Percentiles rank a stretch among this genome's conserved stretches.
Evolutionary conservation across 1,140 invertebrate genomes (phyloP).

Genomic region (Carcinoscorpius rotundicauda): DNA sequence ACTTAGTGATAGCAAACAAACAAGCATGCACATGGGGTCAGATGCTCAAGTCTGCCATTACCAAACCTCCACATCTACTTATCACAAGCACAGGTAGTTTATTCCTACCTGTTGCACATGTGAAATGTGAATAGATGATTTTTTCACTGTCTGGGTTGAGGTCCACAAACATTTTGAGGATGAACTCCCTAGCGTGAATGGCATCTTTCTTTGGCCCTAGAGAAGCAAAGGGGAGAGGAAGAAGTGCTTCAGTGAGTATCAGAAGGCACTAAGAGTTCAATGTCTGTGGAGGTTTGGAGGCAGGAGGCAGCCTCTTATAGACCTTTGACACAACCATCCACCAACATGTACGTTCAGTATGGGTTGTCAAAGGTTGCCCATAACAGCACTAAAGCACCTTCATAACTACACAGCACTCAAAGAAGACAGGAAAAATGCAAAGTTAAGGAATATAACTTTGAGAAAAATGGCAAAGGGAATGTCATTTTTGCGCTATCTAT

Average conservation of each 20-base stretch:
- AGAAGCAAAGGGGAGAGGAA: conserved; percentile 15
- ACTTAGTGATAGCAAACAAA: no score
- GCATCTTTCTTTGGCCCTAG: conserved; percentile 96
- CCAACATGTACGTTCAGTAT: not conserved
- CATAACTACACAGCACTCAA: not conserved
- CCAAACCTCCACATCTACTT: no score
- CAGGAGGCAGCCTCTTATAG: not conserved
- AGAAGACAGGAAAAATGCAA: not conserved
- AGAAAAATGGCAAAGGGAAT: not conserved
- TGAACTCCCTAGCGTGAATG: conserved; percentile 96
- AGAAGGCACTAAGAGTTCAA: not conserved
- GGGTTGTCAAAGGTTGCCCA: not conserved
- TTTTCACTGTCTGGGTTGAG: conserved; percentile 99
- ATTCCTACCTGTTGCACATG: conserved; percentile 93
- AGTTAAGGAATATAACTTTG: not conserved
- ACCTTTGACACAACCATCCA: not conserved
- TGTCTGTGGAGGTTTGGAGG: conserved; percentile 2
- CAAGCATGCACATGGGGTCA: no score
- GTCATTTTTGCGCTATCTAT: not conserved
- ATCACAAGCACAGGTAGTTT: not conserved
- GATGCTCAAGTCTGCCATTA: no score
- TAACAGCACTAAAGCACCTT: not conserved
- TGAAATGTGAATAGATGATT: conserved; percentile 99
- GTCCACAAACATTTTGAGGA: conserved; percentile 99
- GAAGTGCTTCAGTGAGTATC: not conserved